Evolutionary conservation across 2,113 vertebrate species (phyloP), one percentile per base, ranked within the genome.

Genomic region (Loxodonta africana): DNA sequence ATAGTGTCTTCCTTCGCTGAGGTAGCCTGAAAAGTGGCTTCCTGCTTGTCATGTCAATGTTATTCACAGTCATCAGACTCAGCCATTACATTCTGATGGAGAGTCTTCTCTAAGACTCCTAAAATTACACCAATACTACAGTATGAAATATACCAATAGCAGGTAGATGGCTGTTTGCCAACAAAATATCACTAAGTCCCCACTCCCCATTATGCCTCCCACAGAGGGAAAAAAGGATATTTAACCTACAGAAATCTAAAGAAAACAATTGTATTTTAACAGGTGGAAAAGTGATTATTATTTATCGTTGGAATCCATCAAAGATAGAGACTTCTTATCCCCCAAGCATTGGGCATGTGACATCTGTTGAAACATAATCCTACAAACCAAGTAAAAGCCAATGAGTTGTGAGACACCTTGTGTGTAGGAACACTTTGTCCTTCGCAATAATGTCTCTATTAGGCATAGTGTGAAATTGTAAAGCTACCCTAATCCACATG

Each of bases 21-120:
- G 0, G 98, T 99, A 99, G 99, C 97, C 98, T n/a, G 96, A 99
- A 98, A 98, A 97, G 97, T 97, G 97, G 97, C 97, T 99, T 99
- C 98, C 98, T 98, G 97, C 98, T 97, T 98, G 97, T 95, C 96
- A 98, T 98, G 98, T 98, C 98, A 97, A 96, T 87, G 63, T 98
- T 98, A 96, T 96, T 98, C 97, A 96, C 91, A 95, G 97, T 98
- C 98, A 95, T 98, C 97, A 97, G 97, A 97, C 80, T 86, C 92
- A 91, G 95, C 84, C 96, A 86, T 97, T 82, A 51, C 18, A 30
- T 71, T 97, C 84, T 96, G 94, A 96, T 95, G 88, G 96, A 97
- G 87, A 97, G 94, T 89, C 44, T 8, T 89, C 44, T 8, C 96
- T 85, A 97, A 80, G 83, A 97, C 97, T 97, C 97, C 96, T 96